A percentile compares a stretch with the other conserved stretches of the same genome.
phyloP scores from a whole-genome alignment of 1,140 invertebrate genomes.

The Panagrolaimus sp. region DNA sequence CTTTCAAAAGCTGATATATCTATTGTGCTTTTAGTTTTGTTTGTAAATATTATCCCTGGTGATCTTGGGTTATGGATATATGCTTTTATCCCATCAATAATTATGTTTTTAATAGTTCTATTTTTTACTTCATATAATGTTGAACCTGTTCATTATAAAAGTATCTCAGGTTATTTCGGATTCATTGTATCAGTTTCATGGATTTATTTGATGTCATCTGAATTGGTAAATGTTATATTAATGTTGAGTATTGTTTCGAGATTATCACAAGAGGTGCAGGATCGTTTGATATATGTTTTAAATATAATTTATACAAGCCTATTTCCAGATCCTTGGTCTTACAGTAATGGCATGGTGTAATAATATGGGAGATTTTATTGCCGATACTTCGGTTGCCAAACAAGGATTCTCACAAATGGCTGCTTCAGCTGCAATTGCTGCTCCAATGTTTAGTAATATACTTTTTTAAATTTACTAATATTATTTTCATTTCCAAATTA shows the following conservation, averaged over 20 bases:
- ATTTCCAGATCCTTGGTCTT: slow-evolving; percentile 49
- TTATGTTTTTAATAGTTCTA: background rate
- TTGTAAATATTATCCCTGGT: too few species aligned
- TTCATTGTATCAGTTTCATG: slow-evolving; percentile 20
- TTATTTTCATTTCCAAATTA: too few species aligned
- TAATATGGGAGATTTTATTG: slow-evolving; percentile 29
- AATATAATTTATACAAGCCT: slow-evolving; percentile 29
- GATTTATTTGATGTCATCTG: slow-evolving; percentile 8
- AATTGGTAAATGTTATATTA: slow-evolving; percentile 14
- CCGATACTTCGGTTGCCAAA: slow-evolving; percentile 25
- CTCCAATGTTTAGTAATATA: slow-evolving; percentile 29
- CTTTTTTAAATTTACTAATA: too few species aligned
- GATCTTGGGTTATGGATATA: background rate
- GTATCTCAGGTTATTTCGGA: background rate
- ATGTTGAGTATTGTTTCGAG: slow-evolving; percentile 19
- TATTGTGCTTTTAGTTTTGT: too few species aligned
- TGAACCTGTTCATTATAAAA: slow-evolving; percentile 19
- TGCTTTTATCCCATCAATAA: background rate
- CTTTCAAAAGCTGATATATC: too few species aligned
- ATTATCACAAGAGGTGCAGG: too few species aligned
- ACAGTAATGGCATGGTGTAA: slow-evolving; percentile 30
- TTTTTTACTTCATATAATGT: background rate
- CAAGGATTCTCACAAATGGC: slow-evolving; percentile 36
- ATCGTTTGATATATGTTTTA: background rate
- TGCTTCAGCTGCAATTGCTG: slow-evolving; percentile 29